These are phyloP conservation scores for Temnothorax longispinosus DNA, from an alignment of 1,140 invertebrate species.

Conservation along the genomic window DNA sequence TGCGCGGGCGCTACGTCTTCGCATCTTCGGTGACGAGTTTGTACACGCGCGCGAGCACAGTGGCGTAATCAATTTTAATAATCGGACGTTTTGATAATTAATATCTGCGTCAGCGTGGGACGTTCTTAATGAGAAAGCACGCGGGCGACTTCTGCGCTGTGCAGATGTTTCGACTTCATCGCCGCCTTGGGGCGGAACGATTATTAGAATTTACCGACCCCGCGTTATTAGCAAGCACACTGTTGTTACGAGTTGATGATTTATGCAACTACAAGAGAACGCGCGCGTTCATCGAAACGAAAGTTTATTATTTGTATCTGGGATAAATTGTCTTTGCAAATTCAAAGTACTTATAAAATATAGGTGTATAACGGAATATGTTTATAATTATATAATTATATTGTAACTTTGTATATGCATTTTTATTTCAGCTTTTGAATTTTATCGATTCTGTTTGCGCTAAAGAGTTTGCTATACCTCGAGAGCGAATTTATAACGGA, in stretches of 20 bases:
- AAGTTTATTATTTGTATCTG: neutral
- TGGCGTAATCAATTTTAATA: constrained; percentile 61
- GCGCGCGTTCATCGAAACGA: neutral
- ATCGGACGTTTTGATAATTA: constrained; percentile 40
- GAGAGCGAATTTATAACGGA: neutral
- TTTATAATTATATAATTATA: neutral
- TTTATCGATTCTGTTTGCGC: neutral
- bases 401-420: neutral
- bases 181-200: neutral
- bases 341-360: neutral
- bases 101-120: constrained; percentile 27
- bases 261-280: neutral
- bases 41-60: constrained; percentile 5
- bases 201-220: neutral
- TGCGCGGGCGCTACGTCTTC: constrained; percentile 9
- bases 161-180: neutral
- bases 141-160: neutral
- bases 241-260: neutral
- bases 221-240: neutral
- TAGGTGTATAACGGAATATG: neutral
- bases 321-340: neutral
- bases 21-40: constrained; percentile 12
- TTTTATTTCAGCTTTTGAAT: neutral
- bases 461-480: neutral
- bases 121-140: constrained; percentile 36